Conservation (phyloP, 1,140 invertebrate genomes). For the Drosophila mayri region DNA sequence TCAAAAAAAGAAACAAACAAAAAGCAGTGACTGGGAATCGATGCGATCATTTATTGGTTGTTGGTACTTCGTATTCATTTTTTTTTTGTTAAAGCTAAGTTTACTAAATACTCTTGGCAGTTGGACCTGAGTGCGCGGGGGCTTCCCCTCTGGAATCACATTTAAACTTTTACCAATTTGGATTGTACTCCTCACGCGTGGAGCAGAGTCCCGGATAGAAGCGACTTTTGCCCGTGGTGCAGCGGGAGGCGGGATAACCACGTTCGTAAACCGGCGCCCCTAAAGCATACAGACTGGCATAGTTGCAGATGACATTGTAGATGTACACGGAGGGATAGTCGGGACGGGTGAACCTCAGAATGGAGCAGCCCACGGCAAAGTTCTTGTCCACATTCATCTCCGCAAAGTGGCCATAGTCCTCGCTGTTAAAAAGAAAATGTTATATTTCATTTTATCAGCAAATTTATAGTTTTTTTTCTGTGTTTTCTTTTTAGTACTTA, state of each 20-base stretch:
- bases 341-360: conserved; percentile 74
- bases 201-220: conserved; percentile 81
- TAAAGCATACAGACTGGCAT: conserved; percentile 74
- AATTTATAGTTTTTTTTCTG: no score
- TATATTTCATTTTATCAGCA: no score
- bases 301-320: conserved; percentile 81
- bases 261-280: conserved; percentile 69
- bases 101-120: conserved; percentile 54
- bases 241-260: conserved; percentile 60
- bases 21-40: conserved; percentile 24
- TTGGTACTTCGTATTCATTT: conserved; percentile 16
- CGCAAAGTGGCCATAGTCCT: conserved; percentile 82
- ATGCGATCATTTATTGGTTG: conserved; percentile 53
- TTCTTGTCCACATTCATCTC: conserved; percentile 81
- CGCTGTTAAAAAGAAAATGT: conserved; percentile 27
- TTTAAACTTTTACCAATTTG: conserved; percentile 60
- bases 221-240: conserved; percentile 71
- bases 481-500: conserved; percentile 45
- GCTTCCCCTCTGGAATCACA: conserved; percentile 28
- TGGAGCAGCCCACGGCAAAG: conserved; percentile 72
- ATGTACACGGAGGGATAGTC: conserved; percentile 77
- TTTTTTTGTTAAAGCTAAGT: conserved; percentile 23
- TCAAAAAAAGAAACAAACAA: neutral
- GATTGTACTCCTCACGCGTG: conserved; percentile 67
- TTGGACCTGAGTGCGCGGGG: conserved; percentile 55